Percentiles rank a stretch among this genome's conserved stretches.
Evolutionary conservation across 2,888 invertebrate species (phyloP).

Genomic region (Orthosia gothica): DNA sequence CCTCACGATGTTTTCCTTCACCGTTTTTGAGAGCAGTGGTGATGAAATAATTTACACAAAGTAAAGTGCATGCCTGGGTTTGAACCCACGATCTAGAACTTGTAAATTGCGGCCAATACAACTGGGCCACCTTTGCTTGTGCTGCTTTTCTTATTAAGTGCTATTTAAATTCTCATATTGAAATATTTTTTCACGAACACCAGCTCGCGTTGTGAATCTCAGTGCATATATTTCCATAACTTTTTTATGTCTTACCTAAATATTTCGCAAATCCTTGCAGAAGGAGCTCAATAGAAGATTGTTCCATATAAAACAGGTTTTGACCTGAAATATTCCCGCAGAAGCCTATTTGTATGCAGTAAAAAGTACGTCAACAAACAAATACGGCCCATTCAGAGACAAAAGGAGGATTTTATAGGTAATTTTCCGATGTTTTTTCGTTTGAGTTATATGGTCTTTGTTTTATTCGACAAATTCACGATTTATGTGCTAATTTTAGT

Average conservation of each 20-base stretch:
- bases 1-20: too few relatives aligned
- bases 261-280: constrained; percentile 20
- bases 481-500: constrained; percentile 63
- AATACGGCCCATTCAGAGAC: constrained; percentile 53
- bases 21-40: too few relatives aligned
- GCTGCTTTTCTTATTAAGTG: background rate
- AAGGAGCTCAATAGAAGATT: constrained; percentile 34
- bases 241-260: constrained; percentile 30
- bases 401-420: constrained; percentile 66
- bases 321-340: constrained; percentile 45
- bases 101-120: too few relatives aligned
- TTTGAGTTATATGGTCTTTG: constrained; percentile 64
- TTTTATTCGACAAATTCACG: constrained; percentile 61
- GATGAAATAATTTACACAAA: too few relatives aligned
- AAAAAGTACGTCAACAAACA: constrained; percentile 59
- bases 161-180: background rate
- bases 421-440: constrained; percentile 64
- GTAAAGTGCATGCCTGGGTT: too few relatives aligned
- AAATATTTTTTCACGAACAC: background rate
- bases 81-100: too few relatives aligned
- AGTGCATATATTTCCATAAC: constrained; percentile 20
- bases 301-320: constrained; percentile 56
- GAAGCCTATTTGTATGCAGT: constrained; percentile 62
- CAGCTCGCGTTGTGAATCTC: background rate
- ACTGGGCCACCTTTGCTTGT: too few relatives aligned